Conservation (phyloP, 2,797 vertebrate species). For the Ambastaia sidthimunki region DNA sequence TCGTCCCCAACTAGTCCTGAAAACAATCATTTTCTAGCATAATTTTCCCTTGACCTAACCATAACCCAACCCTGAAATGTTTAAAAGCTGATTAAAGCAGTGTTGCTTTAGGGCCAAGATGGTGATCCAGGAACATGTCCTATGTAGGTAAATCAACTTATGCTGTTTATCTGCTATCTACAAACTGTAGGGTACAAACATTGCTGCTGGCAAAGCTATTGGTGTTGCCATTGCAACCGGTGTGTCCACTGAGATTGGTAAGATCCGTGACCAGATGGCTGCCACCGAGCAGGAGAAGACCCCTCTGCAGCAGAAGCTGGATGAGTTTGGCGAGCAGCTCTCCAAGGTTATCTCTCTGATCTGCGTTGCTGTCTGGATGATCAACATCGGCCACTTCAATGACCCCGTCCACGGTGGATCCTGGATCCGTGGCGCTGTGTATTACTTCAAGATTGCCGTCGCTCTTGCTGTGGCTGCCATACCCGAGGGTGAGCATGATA, state of each 20-base stretch:
- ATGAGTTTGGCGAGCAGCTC: constrained; percentile 95
- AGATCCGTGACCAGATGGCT: constrained; percentile 96
- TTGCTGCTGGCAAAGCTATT: constrained; percentile 89
- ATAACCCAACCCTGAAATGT: not conserved
- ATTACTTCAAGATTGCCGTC: constrained; percentile 97
- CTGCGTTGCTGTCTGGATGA: constrained; percentile 94
- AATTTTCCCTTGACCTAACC: not conserved
- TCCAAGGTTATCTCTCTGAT: constrained; percentile 97
- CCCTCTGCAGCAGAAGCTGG: constrained; percentile 93
- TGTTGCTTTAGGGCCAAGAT: not conserved
- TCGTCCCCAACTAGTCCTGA: not conserved
- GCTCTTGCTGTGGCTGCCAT: constrained; percentile 94
- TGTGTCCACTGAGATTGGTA: constrained; percentile 91
- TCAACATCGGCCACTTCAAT: constrained; percentile 97
- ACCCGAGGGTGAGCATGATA: constrained; percentile 84
- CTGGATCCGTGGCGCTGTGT: constrained; percentile 93
- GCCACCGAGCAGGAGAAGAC: constrained; percentile 97
- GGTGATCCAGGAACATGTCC: not conserved
- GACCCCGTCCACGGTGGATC: constrained; percentile 94
- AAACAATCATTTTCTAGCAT: not conserved
- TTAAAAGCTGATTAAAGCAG: not conserved
- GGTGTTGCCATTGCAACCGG: constrained; percentile 89
- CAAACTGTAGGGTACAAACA: constrained; percentile 87
- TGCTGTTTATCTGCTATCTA: not conserved
- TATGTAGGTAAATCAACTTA: not conserved